phyloP scores from a whole-genome alignment of 2,888 invertebrate species.

The Steinernema scapterisci region DNA sequence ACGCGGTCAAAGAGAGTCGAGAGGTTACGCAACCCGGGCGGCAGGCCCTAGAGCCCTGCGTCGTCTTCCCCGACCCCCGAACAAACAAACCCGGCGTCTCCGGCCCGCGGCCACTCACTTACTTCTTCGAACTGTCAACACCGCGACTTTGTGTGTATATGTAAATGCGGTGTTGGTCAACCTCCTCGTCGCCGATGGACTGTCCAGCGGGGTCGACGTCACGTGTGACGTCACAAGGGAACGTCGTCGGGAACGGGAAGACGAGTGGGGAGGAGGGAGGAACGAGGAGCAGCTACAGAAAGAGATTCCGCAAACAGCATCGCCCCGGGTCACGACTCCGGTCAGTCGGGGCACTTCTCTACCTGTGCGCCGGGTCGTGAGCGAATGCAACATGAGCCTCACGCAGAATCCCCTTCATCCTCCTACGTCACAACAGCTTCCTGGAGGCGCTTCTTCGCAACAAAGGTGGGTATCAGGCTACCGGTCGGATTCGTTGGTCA shows the following conservation, averaged over 20 bases:
- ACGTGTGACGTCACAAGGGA: constrained; percentile 26
- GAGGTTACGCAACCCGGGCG: constrained; percentile 9
- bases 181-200: background rate
- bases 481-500: background rate
- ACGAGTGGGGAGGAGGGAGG: constrained; percentile 12
- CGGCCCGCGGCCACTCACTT: constrained; percentile 7
- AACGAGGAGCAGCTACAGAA: background rate
- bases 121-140: constrained; percentile 26
- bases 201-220: constrained; percentile 5
- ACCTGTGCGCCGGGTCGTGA: constrained; percentile 11
- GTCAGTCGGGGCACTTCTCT: constrained; percentile 31
- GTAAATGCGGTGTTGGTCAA: constrained; percentile 31
- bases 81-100: constrained; percentile 17
- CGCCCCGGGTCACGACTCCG: constrained; percentile 32
- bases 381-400: constrained; percentile 31
- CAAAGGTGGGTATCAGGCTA: constrained; percentile 25
- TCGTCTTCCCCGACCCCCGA: constrained; percentile 14
- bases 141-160: constrained; percentile 21
- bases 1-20: background rate
- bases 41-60: background rate
- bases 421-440: constrained; percentile 26
- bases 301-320: constrained; percentile 30
- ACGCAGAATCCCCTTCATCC: background rate
- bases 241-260: constrained; percentile 31
- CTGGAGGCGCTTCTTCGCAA: constrained; percentile 18